Evolutionary conservation across 2,888 invertebrate genomes (phyloP).

Genomic region (Eilema caniola): DNA sequence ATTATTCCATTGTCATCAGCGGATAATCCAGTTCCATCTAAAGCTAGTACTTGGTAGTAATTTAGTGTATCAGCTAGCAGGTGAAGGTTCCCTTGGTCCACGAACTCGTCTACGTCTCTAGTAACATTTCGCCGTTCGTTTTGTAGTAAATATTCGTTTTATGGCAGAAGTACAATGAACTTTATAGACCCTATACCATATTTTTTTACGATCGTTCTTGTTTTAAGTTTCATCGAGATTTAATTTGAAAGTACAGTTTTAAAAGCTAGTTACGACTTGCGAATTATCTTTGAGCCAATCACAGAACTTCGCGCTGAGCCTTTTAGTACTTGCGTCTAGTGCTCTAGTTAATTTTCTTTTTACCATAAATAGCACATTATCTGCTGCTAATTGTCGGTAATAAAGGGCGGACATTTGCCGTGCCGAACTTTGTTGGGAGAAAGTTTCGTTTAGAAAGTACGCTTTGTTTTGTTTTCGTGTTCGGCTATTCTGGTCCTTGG

Average conservation of each 20-base stretch:
- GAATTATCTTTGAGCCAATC: neutral
- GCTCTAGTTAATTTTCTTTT: constrained; percentile 48
- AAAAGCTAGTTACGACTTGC: neutral
- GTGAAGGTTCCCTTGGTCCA: neutral
- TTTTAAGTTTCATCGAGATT: neutral
- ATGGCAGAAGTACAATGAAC: neutral
- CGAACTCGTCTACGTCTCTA: no score
- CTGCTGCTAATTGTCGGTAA: constrained; percentile 65
- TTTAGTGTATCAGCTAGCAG: neutral
- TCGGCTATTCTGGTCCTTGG: constrained; percentile 64
- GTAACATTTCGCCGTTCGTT: neutral
- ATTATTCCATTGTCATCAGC: neutral
- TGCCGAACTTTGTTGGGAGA: constrained; percentile 73
- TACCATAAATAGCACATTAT: constrained; percentile 54
- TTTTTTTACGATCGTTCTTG: neutral
- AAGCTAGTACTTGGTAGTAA: neutral
- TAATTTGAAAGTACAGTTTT: neutral
- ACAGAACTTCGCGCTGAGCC: constrained; percentile 7
- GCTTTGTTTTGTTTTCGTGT: constrained; percentile 76
- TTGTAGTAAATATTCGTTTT: neutral
- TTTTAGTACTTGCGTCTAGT: constrained; percentile 35
- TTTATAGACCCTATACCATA: constrained; percentile 23
- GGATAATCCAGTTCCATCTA: neutral
- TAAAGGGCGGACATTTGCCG: constrained; percentile 71
- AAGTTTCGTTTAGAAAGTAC: constrained; percentile 79